These are phyloP conservation scores for Xerus rutilus DNA, from an alignment of 2,797 vertebrate species.

Conservation along the genomic window DNA sequence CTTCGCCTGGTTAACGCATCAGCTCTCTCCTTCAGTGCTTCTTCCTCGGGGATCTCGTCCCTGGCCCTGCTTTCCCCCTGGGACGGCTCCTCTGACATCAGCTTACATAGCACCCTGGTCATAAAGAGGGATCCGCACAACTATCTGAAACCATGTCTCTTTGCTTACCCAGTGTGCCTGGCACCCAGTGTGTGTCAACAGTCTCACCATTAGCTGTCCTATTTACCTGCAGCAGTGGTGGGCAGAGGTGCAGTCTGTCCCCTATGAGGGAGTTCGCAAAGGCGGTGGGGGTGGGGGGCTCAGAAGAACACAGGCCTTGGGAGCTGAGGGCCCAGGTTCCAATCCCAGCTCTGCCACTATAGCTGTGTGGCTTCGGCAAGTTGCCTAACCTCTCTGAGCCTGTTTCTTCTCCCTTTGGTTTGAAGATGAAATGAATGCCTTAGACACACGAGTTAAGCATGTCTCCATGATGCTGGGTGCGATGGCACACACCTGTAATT, in stretches of 20 bases:
- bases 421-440: background rate
- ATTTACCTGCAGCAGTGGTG: background rate
- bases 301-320: background rate
- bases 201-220: background rate
- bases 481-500: no score
- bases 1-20: background rate
- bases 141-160: background rate
- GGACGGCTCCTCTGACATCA: background rate
- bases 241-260: background rate
- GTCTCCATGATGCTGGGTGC: no score
- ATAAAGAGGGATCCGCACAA: background rate
- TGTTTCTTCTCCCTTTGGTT: background rate
- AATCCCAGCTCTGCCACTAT: background rate
- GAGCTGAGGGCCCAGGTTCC: background rate
- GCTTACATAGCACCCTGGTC: background rate
- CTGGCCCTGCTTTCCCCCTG: background rate
- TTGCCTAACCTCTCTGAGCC: background rate
- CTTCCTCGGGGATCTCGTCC: background rate
- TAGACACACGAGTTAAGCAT: background rate
- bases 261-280: background rate
- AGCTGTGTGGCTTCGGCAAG: background rate
- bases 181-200: background rate
- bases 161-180: background rate
- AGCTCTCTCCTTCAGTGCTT: background rate
- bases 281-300: background rate